phyloP scores from a whole-genome alignment of 2,113 vertebrate species.

The Alectura lathami region DNA sequence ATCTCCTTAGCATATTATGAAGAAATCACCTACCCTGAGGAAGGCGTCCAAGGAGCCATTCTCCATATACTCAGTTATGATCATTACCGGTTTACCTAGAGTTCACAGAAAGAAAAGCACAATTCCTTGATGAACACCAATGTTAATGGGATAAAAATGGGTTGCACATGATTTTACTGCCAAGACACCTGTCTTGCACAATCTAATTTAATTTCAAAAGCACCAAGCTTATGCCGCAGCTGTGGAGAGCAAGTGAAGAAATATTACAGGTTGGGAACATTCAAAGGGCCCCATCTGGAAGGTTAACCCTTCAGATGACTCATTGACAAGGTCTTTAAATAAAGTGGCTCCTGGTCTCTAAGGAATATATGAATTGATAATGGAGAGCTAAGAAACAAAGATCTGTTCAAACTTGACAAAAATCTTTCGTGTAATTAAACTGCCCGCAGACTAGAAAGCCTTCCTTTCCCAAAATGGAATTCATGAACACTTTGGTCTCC shows the following conservation, averaged over 20 bases:
- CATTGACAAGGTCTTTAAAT: constrained; percentile 74
- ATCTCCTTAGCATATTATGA: constrained; percentile 29
- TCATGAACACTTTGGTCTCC: neutral
- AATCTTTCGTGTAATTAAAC: constrained; percentile 68
- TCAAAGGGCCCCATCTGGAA: constrained; percentile 75
- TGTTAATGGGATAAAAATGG: constrained; percentile 81
- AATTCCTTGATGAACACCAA: constrained; percentile 69
- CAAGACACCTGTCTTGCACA: constrained; percentile 78
- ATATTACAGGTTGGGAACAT: constrained; percentile 73
- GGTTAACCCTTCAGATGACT: constrained; percentile 76
- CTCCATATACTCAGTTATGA: constrained; percentile 99
- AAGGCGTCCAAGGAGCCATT: constrained; percentile 98
- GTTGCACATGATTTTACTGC: constrained; percentile 74
- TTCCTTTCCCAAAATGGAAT: neutral
- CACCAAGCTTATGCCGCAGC: constrained; percentile 75
- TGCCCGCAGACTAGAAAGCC: constrained; percentile 43
- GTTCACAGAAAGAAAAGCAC: constrained; percentile 74
- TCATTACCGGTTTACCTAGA: constrained; percentile 99
- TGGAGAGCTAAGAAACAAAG: constrained; percentile 53
- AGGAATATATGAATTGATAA: constrained; percentile 69
- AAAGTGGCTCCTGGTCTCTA: constrained; percentile 53
- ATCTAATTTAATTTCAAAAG: constrained; percentile 82
- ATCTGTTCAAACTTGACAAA: constrained; percentile 43
- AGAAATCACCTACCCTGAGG: constrained; percentile 89
- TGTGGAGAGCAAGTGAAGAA: constrained; percentile 74